A percentile compares a stretch with the other conserved stretches of the same genome.
Conservation (phyloP, 2,113 vertebrate species). For the Nycticebus coucang region DNA sequence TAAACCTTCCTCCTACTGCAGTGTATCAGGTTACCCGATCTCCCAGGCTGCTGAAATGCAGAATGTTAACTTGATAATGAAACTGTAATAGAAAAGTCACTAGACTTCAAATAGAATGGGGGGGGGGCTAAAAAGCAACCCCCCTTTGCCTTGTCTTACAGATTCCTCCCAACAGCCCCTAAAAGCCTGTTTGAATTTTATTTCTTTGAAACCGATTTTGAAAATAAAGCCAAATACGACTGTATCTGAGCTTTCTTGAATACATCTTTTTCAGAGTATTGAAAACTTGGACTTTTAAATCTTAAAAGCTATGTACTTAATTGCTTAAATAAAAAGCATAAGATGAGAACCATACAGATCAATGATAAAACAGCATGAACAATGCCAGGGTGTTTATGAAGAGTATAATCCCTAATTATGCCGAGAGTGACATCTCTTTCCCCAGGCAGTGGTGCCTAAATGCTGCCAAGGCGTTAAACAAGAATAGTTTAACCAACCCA, state of each 20-base stretch:
- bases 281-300: conserved; percentile 21
- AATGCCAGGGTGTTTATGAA: not conserved
- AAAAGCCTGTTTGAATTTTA: not conserved
- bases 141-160: not conserved
- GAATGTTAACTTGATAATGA: conserved; percentile 17
- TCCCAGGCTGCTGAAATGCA: conserved; percentile 18
- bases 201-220: conserved; percentile 25
- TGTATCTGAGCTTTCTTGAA: not conserved
- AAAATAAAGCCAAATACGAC: conserved; percentile 35
- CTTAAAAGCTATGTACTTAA: not conserved
- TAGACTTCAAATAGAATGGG: not conserved
- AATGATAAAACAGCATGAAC: not conserved
- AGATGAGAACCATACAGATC: not conserved
- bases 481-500: not conserved
- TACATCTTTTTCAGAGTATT: not conserved
- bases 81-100: not conserved
- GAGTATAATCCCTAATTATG: not conserved
- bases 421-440: not conserved
- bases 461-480: not conserved
- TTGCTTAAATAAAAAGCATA: not conserved
- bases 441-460: not conserved
- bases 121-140: no score
- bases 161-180: not conserved
- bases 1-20: conserved; percentile 30
- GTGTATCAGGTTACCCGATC: not conserved